Conservation (phyloP, 2,888 invertebrate species). For the Microchrysa polita region DNA sequence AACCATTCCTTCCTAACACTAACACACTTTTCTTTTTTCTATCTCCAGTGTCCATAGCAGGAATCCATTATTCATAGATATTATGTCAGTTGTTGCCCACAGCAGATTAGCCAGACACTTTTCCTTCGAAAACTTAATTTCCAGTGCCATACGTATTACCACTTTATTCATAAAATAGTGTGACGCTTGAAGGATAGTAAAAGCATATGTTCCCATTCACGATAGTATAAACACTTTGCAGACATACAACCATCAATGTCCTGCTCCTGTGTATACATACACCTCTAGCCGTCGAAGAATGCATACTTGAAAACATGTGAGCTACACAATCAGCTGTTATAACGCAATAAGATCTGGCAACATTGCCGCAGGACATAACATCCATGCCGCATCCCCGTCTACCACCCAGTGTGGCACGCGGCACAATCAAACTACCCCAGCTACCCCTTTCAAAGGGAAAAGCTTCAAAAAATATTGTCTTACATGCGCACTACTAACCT, state of each 20-base stretch:
- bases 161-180: no score
- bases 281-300: not conserved
- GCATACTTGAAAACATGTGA: not conserved
- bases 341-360: constrained; percentile 11
- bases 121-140: no score
- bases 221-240: no score
- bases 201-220: constrained; percentile 36
- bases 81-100: no score
- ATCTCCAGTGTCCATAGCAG: no score
- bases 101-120: no score
- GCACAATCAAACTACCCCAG: not conserved
- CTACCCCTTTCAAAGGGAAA: not conserved
- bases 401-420: not conserved
- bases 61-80: no score
- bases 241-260: not conserved
- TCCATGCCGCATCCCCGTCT: not conserved
- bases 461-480: not conserved
- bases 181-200: constrained; percentile 8
- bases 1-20: no score
- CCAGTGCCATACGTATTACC: no score
- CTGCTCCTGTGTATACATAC: not conserved
- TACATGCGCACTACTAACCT: constrained; percentile 54
- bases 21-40: no score
- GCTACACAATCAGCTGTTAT: constrained; percentile 25
- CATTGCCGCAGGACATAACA: constrained; percentile 13